Base-by-base conservation (phyloP, 2,888 invertebrate genomes). In the Ceriagrion tenellum region DNA sequence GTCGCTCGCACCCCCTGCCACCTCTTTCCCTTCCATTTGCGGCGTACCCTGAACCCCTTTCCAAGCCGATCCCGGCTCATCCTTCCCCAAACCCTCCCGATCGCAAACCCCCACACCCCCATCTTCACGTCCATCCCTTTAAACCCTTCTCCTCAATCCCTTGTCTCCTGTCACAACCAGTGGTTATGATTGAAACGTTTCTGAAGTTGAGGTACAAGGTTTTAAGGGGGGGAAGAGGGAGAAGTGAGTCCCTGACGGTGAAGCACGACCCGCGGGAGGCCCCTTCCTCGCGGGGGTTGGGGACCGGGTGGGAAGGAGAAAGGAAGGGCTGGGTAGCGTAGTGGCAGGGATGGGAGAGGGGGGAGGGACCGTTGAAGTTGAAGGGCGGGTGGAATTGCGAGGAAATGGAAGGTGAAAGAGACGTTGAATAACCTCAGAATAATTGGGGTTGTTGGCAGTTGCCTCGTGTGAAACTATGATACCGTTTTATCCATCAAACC, bases 181-280 rank as follows among this genome's bases (percentile, higher is more conserved):
- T 89, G 55, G 89, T 55, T 89, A 89, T 89, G 89, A 89, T 89
- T 89, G 89, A 89, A 89, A 89, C 89, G 89, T 89, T 89, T 55
- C 89, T 55, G 89, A 55, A 89, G 89, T 89, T 89, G 89, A 55
- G 89, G 89, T 89, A 89, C 89, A 89, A 89, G 89, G 55, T 89
- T 89, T 89, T 89, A 55, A 55, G 89, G 89, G 55, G 89, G 69
- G 2, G 55, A 12, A 23, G 89, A n/a, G 89, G 23, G 47, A 20
- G 35, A 55, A 18, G 18, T 47, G 55, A 55, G 89, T 55, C 55
- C 55, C 55, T 55, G 47, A 35, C 55, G 55, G 26, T 55, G 55
- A 55, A n/a, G 89, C 55, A 89, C 30, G 55, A 89, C 55, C 89
- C n/a, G 55, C 26, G 89, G 55, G 89, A 55, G 16, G 55, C 69